These are phyloP conservation scores for Phaethornis superciliosus DNA, from an alignment of 2,113 vertebrate genomes.

Conservation along the genomic window DNA sequence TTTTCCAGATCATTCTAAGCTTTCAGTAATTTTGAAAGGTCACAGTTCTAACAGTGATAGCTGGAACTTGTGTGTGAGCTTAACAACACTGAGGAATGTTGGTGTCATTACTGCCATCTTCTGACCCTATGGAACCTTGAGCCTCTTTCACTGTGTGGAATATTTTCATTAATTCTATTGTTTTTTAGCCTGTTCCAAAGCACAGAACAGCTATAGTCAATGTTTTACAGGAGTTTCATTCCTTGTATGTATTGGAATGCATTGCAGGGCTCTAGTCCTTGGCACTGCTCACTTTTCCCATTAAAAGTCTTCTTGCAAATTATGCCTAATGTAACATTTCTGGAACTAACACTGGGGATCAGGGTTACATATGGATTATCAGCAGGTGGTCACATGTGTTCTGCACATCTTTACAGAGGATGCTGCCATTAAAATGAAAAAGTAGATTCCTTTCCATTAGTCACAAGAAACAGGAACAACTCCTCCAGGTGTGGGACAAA, in stretches of 20 bases:
- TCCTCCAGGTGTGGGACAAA: neutral
- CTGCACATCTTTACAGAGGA: neutral
- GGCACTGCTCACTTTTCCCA: neutral
- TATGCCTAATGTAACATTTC: neutral
- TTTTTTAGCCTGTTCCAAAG: neutral
- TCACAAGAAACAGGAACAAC: neutral
- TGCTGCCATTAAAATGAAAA: neutral
- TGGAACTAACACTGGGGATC: neutral
- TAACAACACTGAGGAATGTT: neutral
- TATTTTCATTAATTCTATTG: neutral
- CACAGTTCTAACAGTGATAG: too few species aligned
- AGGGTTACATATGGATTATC: neutral
- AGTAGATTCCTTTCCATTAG: neutral
- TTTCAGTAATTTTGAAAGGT: neutral
- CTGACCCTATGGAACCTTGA: neutral
- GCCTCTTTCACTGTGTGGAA: neutral
- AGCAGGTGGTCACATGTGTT: neutral
- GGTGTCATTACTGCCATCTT: slow-evolving; percentile 33
- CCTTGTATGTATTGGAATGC: rapidly evolving
- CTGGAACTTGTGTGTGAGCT: neutral
- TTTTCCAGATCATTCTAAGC: neutral
- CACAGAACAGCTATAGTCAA: neutral
- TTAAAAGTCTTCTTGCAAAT: neutral
- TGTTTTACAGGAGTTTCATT: neutral
- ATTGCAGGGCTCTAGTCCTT: neutral